phyloP scores from a whole-genome alignment of 1,140 invertebrate species.

The Venustaconcha ellipsiformis region DNA sequence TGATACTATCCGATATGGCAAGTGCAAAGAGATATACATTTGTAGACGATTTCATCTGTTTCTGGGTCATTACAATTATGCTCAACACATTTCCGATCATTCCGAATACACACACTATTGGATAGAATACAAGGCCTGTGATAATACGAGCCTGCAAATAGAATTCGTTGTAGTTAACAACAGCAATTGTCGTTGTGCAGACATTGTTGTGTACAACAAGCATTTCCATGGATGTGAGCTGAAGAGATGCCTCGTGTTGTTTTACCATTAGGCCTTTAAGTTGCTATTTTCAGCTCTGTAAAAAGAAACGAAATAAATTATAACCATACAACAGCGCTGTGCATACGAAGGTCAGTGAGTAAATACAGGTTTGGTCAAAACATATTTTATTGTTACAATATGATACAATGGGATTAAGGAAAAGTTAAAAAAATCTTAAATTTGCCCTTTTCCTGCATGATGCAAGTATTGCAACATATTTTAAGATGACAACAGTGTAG shows the following conservation, averaged over 20 bases:
- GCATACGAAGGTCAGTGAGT: too few relatives aligned
- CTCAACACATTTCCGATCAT: slow-evolving; percentile 80
- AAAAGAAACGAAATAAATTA: too few relatives aligned
- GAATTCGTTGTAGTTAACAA: slow-evolving; percentile 50
- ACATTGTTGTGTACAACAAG: background rate
- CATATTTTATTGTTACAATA: too few relatives aligned
- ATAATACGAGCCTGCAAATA: slow-evolving; percentile 58
- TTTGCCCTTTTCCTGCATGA: too few relatives aligned
- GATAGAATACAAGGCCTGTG: slow-evolving; percentile 74
- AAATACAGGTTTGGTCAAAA: too few relatives aligned
- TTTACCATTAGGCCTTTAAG: background rate
- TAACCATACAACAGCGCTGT: too few relatives aligned
- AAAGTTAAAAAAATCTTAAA: too few relatives aligned
- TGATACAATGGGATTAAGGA: too few relatives aligned
- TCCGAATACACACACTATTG: slow-evolving; percentile 78
- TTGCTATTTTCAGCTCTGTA: too few relatives aligned
- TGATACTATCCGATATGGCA: slow-evolving; percentile 80
- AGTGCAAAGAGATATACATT: slow-evolving; percentile 81
- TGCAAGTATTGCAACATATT: too few relatives aligned
- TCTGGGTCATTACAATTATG: slow-evolving; percentile 80
- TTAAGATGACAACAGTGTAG: too few relatives aligned
- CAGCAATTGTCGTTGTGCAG: background rate
- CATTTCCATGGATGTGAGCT: slow-evolving; percentile 37
- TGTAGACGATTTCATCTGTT: slow-evolving; percentile 81
- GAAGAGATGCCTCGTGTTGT: slow-evolving; percentile 41